Evolutionary conservation across 2,113 vertebrate species (phyloP).

Genomic region (Melanerpes formicivorus): DNA sequence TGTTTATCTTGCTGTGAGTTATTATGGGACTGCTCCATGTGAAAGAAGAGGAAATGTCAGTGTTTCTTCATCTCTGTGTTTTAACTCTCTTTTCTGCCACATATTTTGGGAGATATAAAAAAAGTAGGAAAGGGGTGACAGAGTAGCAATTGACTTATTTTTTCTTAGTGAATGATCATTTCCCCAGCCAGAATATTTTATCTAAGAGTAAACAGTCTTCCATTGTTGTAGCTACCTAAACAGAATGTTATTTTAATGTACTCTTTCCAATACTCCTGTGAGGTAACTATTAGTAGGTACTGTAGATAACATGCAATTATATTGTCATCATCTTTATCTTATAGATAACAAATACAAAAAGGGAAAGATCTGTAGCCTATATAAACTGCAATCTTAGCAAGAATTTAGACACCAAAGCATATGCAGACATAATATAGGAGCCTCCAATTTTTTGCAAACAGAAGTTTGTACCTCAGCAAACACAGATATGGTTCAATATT

Average conservation of each 20-base stretch:
- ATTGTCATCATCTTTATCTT: neutral
- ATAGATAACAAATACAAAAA: neutral
- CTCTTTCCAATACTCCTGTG: neutral
- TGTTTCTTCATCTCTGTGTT: neutral
- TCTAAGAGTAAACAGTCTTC: neutral
- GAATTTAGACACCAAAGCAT: neutral
- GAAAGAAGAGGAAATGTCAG: constrained; percentile 30
- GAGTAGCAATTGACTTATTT: neutral
- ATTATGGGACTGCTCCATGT: neutral
- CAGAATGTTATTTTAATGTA: neutral
- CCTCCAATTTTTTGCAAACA: neutral
- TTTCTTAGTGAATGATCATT: neutral
- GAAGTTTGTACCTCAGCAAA: neutral
- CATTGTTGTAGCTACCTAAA: neutral
- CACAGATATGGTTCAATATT: neutral
- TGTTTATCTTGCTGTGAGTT: constrained; percentile 39
- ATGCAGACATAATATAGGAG: neutral
- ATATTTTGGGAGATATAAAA: neutral
- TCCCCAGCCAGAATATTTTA: neutral
- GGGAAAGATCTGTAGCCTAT: neutral
- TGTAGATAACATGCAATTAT: neutral
- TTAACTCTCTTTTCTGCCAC: neutral
- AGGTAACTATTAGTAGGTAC: neutral
- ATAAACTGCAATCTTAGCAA: neutral
- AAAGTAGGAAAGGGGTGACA: neutral